Base-by-base conservation (phyloP, 2,888 invertebrate species). In the Trypoxylon attenuatum region DNA sequence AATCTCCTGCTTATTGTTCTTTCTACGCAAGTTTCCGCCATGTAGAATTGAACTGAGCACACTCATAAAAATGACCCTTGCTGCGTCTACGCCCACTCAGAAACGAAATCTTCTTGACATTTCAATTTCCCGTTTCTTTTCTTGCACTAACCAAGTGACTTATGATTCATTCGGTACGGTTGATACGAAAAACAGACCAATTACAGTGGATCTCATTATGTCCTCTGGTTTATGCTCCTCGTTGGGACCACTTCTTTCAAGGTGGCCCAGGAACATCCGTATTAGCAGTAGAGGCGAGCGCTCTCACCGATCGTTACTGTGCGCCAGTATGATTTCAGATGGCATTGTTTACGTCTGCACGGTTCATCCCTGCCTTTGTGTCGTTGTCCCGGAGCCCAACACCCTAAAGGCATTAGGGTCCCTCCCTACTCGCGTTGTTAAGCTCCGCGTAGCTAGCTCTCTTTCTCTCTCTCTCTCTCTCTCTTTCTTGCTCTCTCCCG, bases 261-360 rank as follows among this genome's bases (percentile, higher is more conserved):
- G 16, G 8, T 10, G 16, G 6, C 19, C 4, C 41, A 41, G 10
- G 13, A 18, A 18, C 41, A 10, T n/a, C 38, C 13, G 33, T 10
- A 13, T 33, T 13, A 1, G 0, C 33, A 33, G 33, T 10, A 6
- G 8, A 6, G n/a, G 5, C 13, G 27, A n/a, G 10, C 6, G 33
- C 33, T 33, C 25, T 4, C 25, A 57, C 65, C 50, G 46, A 68
- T 68, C 53, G 18, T 15, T 6, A 19, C 19, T 69, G 55, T 29
- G 52, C 39, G 27, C 15, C 42, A 39, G 54, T 46, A 67, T 56
- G 59, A 62, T 76, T 73, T 70, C 69, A 55, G 69, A 73, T 69
- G 66, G 70, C 76, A 80, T 82, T 82, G 83, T 82, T 82, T 79
- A 80, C 79, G 66, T 78, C 74, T 73, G 67, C 65, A 57, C 57